Evolutionary conservation across 2,113 vertebrate species (phyloP).

Genomic region (Campylomormyrus numenius): DNA sequence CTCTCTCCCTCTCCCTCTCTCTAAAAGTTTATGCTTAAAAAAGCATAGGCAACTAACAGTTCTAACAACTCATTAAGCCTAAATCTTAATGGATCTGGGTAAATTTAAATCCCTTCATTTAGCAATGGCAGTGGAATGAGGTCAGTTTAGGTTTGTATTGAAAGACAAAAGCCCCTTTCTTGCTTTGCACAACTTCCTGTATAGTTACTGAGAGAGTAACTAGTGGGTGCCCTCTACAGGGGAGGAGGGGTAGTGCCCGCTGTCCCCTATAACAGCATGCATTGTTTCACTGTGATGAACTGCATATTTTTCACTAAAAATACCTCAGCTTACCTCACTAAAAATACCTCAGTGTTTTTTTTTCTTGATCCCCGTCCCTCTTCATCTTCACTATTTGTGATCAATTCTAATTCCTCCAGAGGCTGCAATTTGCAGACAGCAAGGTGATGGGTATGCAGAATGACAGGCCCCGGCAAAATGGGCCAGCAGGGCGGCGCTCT

Average conservation of each 20-base stretch:
- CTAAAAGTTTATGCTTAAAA: neutral
- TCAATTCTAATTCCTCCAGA: slow-evolving; percentile 16
- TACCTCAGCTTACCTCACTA: neutral
- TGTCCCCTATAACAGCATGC: neutral
- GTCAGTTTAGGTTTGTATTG: neutral
- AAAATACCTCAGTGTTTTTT: neutral
- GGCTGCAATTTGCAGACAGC: neutral
- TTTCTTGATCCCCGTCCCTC: neutral
- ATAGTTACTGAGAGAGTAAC: neutral
- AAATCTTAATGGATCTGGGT: neutral
- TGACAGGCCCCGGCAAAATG: no score
- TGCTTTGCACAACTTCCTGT: neutral
- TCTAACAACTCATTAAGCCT: neutral
- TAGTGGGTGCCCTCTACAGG: neutral
- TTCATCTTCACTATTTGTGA: slow-evolving; percentile 16
- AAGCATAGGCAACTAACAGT: neutral
- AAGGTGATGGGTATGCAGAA: neutral
- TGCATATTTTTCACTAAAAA: neutral
- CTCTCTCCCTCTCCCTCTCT: neutral
- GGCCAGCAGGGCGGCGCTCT: neutral
- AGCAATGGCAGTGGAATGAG: neutral
- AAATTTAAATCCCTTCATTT: neutral
- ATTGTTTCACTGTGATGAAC: neutral
- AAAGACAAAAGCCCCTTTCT: neutral
- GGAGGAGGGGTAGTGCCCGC: neutral